Conservation (phyloP, 2,888 invertebrate species). For the Drosophila neotestacea region DNA sequence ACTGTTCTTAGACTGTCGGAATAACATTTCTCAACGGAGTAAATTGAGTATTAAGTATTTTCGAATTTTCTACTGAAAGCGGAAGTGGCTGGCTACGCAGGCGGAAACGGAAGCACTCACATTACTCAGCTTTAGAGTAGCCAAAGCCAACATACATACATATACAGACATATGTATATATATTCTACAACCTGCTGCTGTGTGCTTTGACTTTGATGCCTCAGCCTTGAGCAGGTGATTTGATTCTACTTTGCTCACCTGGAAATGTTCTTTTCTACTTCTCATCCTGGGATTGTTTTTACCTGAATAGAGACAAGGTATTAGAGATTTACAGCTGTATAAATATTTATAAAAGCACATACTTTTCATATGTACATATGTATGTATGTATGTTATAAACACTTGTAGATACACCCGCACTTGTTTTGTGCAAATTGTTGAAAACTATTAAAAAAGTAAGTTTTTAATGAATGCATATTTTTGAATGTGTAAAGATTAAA, state of each 20-base stretch:
- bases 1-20: slow-evolving; percentile 32
- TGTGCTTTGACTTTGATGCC: slow-evolving; percentile 12
- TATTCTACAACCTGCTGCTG: slow-evolving; percentile 5
- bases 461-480: neutral
- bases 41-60: slow-evolving; percentile 79
- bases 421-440: neutral
- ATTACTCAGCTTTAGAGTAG: slow-evolving; percentile 63
- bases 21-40: slow-evolving; percentile 54
- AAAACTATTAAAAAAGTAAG: neutral
- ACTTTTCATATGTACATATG: neutral
- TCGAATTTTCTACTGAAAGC: slow-evolving; percentile 54
- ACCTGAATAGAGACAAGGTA: no score
- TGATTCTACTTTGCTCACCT: slow-evolving; percentile 27
- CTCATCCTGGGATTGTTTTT: neutral
- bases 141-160: slow-evolving; percentile 27
- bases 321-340: slow-evolving; percentile 3
- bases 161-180: neutral
- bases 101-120: slow-evolving; percentile 77
- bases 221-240: slow-evolving; percentile 43
- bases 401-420: neutral
- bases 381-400: neutral
- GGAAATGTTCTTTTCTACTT: slow-evolving; percentile 31
- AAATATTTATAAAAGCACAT: slow-evolving; percentile 18
- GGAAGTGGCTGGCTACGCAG: slow-evolving; percentile 65
- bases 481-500: neutral